Conservation (phyloP, 1,140 invertebrate species). For the Meloidogyne floridensis region DNA sequence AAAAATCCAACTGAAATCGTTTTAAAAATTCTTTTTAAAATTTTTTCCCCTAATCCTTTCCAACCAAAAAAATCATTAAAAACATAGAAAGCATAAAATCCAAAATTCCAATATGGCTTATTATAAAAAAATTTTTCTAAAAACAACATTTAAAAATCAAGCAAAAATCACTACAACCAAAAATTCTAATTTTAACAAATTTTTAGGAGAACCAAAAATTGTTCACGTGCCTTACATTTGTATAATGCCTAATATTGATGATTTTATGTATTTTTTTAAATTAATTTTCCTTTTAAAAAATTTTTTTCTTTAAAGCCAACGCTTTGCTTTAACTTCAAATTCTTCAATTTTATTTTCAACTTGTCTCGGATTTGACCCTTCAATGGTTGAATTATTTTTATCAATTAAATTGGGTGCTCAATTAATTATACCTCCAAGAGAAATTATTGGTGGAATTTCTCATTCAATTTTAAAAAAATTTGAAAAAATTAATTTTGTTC, state of each 20-base stretch:
- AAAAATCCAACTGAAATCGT: too few relatives aligned
- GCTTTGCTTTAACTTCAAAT: slow-evolving; percentile 14
- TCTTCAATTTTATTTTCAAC: slow-evolving; percentile 28
- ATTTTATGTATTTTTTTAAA: slow-evolving; percentile 30
- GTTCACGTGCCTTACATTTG: slow-evolving; percentile 29
- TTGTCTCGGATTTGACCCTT: slow-evolving; percentile 32
- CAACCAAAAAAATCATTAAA: too few relatives aligned
- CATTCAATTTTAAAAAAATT: slow-evolving; percentile 12
- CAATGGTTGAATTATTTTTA: slow-evolving; percentile 32
- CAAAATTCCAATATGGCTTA: too few relatives aligned
- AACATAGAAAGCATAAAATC: too few relatives aligned
- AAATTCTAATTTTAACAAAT: background rate
- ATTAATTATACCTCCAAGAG: slow-evolving; percentile 19
- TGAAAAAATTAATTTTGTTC: slow-evolving; percentile 15
- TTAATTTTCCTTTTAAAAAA: background rate
- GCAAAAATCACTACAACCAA: too few relatives aligned
- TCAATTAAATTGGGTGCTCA: slow-evolving; percentile 14
- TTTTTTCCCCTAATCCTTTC: too few relatives aligned
- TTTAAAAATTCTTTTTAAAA: too few relatives aligned
- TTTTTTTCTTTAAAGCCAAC: slow-evolving; percentile 11
- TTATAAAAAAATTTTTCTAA: too few relatives aligned
- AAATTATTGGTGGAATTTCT: slow-evolving; percentile 4
- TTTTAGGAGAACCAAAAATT: slow-evolving; percentile 25
- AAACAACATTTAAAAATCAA: too few relatives aligned
- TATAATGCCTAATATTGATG: slow-evolving; percentile 33